These are phyloP conservation scores for Polydrusus tereticollis DNA, from an alignment of 2,888 invertebrate genomes.

Conservation along the genomic window DNA sequence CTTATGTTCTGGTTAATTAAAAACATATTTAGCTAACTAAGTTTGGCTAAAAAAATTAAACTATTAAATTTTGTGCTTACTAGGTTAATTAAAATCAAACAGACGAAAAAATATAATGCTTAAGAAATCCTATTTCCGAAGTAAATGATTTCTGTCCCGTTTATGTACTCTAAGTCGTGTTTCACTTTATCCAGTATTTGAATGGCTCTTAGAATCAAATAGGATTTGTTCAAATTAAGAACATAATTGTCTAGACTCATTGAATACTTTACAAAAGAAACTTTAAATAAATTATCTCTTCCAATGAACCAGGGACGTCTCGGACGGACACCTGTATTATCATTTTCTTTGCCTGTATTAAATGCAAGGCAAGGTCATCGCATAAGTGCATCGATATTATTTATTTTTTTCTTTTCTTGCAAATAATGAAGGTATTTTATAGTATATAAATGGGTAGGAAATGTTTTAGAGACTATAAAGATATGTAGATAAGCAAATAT, in stretches of 20 bases:
- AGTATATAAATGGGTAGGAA: not conserved
- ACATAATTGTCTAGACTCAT: not conserved
- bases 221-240: not conserved
- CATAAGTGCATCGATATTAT: conserved; percentile 6
- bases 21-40: no score
- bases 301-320: conserved; percentile 5
- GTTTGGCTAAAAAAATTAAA: no score
- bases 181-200: no score
- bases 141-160: no score
- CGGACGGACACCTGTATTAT: not conserved
- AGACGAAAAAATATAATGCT: no score
- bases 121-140: no score
- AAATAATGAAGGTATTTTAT: conserved; percentile 9
- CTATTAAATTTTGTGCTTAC: no score
- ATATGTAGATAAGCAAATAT: not conserved
- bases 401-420: conserved; percentile 9
- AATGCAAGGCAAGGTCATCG: conserved; percentile 15
- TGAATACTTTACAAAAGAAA: not conserved
- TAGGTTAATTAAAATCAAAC: no score
- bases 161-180: no score
- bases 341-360: no score
- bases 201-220: no score
- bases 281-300: not conserved
- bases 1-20: no score
- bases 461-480: not conserved